Conservation (phyloP, 2,113 vertebrate species). For the Callipepla squamata region DNA sequence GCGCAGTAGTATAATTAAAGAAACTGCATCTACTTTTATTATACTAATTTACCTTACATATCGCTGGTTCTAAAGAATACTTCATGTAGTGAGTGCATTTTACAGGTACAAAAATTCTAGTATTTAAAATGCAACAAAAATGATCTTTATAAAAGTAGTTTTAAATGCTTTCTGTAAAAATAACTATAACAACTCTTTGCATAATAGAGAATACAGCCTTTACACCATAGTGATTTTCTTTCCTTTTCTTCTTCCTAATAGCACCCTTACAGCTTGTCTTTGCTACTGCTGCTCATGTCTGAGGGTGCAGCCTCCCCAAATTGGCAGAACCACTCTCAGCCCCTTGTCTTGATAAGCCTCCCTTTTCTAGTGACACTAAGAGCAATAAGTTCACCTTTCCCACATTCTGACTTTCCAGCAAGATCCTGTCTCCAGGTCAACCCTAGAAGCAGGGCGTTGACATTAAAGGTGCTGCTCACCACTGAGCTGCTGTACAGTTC, state of each 20-base stretch:
- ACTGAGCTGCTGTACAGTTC: background rate
- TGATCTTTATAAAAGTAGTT: background rate
- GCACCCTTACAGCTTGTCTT: background rate
- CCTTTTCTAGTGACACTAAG: background rate
- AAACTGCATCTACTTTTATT: background rate
- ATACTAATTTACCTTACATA: background rate
- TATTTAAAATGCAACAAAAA: background rate
- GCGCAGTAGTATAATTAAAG: background rate
- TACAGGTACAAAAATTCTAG: background rate
- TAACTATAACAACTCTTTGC: accelerated
- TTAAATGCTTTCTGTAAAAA: background rate
- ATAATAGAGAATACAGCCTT: background rate
- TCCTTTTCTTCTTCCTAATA: background rate
- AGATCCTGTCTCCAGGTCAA: background rate
- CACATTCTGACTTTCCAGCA: background rate
- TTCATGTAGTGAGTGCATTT: background rate
- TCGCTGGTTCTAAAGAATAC: background rate
- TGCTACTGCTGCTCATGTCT: background rate
- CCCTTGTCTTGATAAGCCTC: background rate
- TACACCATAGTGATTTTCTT: accelerated
- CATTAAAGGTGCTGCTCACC: background rate
- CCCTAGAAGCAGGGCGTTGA: background rate
- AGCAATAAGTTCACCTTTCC: background rate
- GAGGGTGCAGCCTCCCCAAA: background rate
- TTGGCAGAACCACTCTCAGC: background rate